phyloP scores from a whole-genome alignment of 2,113 vertebrate genomes.

The Galeopterus variegatus region DNA sequence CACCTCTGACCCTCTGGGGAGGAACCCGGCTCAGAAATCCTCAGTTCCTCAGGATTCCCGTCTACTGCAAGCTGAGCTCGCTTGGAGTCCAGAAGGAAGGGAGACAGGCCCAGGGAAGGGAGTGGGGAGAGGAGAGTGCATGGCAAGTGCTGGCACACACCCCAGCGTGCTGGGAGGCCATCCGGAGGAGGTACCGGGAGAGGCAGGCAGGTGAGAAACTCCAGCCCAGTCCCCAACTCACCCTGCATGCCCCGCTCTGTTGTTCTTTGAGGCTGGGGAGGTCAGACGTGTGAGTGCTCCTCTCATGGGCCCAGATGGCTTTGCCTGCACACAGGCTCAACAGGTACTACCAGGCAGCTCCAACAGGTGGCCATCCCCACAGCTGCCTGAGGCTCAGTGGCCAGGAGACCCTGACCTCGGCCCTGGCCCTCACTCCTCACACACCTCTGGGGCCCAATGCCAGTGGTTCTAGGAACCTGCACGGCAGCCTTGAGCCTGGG shows the following conservation, averaged over 20 bases:
- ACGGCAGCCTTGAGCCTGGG: background rate
- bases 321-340: background rate
- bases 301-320: background rate
- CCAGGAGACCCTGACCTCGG: background rate
- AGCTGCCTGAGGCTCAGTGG: background rate
- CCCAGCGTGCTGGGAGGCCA: background rate
- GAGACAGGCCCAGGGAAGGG: background rate
- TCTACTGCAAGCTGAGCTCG: background rate
- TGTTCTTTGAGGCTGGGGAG: background rate
- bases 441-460: background rate
- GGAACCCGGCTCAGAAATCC: background rate
- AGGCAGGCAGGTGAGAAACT: background rate
- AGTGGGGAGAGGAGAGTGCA: background rate
- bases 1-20: background rate
- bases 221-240: background rate
- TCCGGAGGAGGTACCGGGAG: background rate
- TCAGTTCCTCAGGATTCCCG: background rate
- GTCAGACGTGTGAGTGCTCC: background rate
- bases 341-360: too few species aligned
- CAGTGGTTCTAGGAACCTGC: conserved; percentile 50
- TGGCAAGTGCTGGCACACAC: background rate
- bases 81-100: background rate
- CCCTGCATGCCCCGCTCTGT: background rate
- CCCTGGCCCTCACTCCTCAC: background rate
- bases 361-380: background rate